A percentile compares a stretch with the other conserved stretches of the same genome.
Evolutionary conservation across 2,888 invertebrate genomes (phyloP).

Genomic region (Orthosia cruda): DNA sequence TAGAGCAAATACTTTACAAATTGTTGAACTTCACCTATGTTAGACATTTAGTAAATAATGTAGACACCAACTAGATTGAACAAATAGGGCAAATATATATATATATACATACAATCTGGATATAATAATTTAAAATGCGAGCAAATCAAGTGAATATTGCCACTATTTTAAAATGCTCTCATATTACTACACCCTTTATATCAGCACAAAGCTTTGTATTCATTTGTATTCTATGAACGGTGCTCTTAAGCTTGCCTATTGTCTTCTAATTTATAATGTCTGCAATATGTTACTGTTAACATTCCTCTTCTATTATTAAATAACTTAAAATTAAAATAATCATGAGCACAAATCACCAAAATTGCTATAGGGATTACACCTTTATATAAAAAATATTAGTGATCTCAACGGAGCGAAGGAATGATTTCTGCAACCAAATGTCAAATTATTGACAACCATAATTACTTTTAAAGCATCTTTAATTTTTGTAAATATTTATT

Average conservation of each 20-base stretch:
- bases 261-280: conserved; percentile 34
- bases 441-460: conserved; percentile 60
- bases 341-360: conserved; percentile 69
- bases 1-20: conserved; percentile 46
- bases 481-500: conserved; percentile 73
- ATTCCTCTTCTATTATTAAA: conserved; percentile 61
- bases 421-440: conserved; percentile 67
- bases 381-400: conserved; percentile 69
- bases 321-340: conserved; percentile 39
- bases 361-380: conserved; percentile 48
- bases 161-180: conserved; percentile 35
- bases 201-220: conserved; percentile 48
- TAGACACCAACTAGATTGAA: conserved; percentile 38
- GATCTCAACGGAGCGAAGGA: conserved; percentile 77
- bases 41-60: conserved; percentile 41
- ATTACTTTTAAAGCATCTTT: conserved; percentile 60
- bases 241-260: conserved; percentile 38
- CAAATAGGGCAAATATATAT: not conserved
- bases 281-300: conserved; percentile 55
- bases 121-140: conserved; percentile 7
- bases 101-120: not conserved
- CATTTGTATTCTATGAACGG: conserved; percentile 20
- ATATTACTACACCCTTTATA: conserved; percentile 30
- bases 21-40: conserved; percentile 41
- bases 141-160: conserved; percentile 19